Evolutionary conservation across 2,888 invertebrate species (phyloP).

Genomic region (Hartigia nigra): DNA sequence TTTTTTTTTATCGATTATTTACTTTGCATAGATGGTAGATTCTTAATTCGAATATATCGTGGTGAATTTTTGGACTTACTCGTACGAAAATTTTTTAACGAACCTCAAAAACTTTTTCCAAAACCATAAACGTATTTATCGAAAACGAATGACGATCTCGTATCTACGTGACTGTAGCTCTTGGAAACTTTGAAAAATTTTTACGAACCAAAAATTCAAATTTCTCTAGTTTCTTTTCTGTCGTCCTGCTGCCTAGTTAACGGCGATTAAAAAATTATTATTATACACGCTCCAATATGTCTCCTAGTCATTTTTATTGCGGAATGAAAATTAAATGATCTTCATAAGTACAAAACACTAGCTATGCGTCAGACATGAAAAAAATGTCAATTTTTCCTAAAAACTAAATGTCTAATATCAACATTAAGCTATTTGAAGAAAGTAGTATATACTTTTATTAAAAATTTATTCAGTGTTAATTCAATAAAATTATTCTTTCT

Average conservation of each 20-base stretch:
- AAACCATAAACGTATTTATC: background rate
- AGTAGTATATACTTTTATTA: background rate
- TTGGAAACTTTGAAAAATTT: background rate
- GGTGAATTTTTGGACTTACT: background rate
- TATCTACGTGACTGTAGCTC: background rate
- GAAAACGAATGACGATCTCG: background rate
- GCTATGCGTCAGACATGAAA: no score
- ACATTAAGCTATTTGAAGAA: background rate
- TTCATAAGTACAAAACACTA: no score
- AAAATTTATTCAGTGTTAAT: background rate
- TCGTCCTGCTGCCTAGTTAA: no score
- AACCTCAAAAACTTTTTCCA: background rate
- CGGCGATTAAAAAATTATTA: no score
- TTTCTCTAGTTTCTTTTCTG: no score
- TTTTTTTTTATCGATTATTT: slow-evolving; percentile 3
- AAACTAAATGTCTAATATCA: background rate
- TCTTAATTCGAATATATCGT: background rate
- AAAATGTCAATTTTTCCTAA: background rate
- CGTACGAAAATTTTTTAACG: background rate
- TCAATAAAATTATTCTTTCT: background rate
- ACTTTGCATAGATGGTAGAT: background rate
- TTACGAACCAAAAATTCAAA: no score
- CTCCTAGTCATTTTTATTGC: no score
- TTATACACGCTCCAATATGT: no score
- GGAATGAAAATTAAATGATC: no score